Percentiles rank a stretch among this genome's conserved stretches.
Conservation (phyloP, 2,113 vertebrate genomes). For the Ictalurus furcatus region DNA sequence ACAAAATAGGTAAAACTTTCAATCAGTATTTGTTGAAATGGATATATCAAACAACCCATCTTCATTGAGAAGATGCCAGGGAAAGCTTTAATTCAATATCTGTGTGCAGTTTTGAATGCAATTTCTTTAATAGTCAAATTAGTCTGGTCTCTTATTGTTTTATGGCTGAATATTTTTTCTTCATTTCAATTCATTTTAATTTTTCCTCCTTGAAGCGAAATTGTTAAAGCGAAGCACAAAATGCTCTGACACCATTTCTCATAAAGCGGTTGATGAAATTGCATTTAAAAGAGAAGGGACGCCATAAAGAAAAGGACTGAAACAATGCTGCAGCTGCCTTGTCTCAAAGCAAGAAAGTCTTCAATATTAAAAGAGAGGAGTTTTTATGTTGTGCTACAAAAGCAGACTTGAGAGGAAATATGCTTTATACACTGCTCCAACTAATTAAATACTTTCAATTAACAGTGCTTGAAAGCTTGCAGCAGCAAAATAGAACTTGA, state of each 20-base stretch:
- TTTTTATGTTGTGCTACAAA: conserved; percentile 50
- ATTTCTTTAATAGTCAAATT: conserved; percentile 19
- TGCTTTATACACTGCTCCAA: conserved; percentile 42
- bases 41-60: conserved; percentile 14
- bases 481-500: not conserved
- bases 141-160: conserved; percentile 28
- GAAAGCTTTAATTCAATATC: conserved; percentile 16
- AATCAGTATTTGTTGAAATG: conserved; percentile 3
- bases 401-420: conserved; percentile 42
- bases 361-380: conserved; percentile 49
- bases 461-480: not conserved
- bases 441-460: conserved; percentile 55
- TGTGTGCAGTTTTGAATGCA: not conserved
- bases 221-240: conserved; percentile 40
- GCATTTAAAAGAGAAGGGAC: conserved; percentile 45
- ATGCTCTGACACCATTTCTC: conserved; percentile 36
- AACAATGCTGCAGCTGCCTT: conserved; percentile 49
- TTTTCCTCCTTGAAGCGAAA: conserved; percentile 40
- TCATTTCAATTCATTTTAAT: conserved; percentile 29
- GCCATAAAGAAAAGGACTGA: conserved; percentile 41
- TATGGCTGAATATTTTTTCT: conserved; percentile 21
- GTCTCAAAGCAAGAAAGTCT: conserved; percentile 48
- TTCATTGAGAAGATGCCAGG: not conserved
- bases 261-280: conserved; percentile 52
- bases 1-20: not conserved